Base-by-base conservation (phyloP, 2,888 invertebrate species). In the Tortrix viridana region DNA sequence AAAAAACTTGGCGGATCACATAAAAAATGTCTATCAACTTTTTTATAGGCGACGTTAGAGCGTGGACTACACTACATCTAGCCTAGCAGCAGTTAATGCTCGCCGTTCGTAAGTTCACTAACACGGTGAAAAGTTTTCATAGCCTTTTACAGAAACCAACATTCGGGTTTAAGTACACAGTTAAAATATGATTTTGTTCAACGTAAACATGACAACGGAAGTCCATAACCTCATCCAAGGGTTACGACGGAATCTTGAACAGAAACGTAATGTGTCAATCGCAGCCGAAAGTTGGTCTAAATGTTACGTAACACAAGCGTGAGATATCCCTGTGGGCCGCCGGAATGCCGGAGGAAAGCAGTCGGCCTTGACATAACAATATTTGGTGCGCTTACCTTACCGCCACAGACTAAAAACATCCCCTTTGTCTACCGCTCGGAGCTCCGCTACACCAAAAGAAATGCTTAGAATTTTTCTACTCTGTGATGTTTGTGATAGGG, bases 251-350 rank as follows among this genome's bases (percentile, higher is more conserved):
- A 53, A 53, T 41, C 57, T 48, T 58, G 47, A 47, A 61, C 56
- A 63, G 63, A 58, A 53, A 63, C 58, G 58, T 63, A 53, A 63
- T 79, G 74, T 81, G 81, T 85, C 83, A 85, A 85, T 85, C 81
- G 85, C 83, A 83, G 80, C 82, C 79, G 77, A 86, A 88, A 85
- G 82, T 83, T 75, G 74, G 74, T 72, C 67, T 75, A 78, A 80
- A 82, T 82, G 84, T 90, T 89, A 88, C 87, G 81, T 85, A 90
- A 90, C 80, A 76, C 76, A 70, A 80, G 83, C 81, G 89, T 89
- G 89, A 91, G 89, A 88, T 89, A 89, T 86, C 88, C 88, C 88
- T 78, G 90, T 91, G 89, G 90, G 91, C 89, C 89, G 81, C 81
- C 80, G 89, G 90, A 92, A 91, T 91, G 90, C 78, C 75, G 86